A percentile compares a stretch with the other conserved stretches of the same genome.
Evolutionary conservation across 2,113 vertebrate genomes (phyloP).

Genomic region (Phyllostomus hastatus): DNA sequence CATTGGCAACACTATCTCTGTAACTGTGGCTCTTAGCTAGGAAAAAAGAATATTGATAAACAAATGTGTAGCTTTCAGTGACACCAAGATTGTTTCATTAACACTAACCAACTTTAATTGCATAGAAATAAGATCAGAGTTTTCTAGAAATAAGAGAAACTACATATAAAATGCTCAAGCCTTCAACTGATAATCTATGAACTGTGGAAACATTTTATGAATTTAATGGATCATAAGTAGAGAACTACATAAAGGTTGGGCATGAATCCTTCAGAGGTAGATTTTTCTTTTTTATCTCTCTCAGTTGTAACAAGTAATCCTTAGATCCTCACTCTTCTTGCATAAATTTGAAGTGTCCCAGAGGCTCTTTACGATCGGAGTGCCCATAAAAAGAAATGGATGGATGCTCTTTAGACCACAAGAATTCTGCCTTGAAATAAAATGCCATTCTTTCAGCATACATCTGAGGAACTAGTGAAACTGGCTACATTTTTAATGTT

Average conservation of each 20-base stretch:
- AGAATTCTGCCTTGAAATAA: constrained; percentile 27
- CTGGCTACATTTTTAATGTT: constrained; percentile 33
- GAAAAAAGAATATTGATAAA: neutral
- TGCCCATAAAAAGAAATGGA: neutral
- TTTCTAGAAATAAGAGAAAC: neutral
- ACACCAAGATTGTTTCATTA: neutral
- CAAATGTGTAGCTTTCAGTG: neutral
- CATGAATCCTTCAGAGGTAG: neutral
- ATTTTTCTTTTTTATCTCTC: neutral
- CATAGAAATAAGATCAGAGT: neutral
- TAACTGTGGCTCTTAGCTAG: neutral
- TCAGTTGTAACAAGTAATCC: neutral
- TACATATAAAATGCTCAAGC: neutral
- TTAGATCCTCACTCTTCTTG: neutral
- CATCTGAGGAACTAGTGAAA: neutral
- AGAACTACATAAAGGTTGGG: neutral
- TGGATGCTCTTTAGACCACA: neutral
- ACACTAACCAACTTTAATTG: neutral
- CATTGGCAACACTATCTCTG: neutral
- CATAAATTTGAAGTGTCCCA: neutral
- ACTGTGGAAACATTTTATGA: neutral
- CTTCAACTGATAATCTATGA: neutral
- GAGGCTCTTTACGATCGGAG: neutral
- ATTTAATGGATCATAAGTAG: neutral
- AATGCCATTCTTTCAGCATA: neutral